Evolutionary conservation across 2,888 invertebrate genomes (phyloP).

Genomic region (Lasioglossum villosulum): DNA sequence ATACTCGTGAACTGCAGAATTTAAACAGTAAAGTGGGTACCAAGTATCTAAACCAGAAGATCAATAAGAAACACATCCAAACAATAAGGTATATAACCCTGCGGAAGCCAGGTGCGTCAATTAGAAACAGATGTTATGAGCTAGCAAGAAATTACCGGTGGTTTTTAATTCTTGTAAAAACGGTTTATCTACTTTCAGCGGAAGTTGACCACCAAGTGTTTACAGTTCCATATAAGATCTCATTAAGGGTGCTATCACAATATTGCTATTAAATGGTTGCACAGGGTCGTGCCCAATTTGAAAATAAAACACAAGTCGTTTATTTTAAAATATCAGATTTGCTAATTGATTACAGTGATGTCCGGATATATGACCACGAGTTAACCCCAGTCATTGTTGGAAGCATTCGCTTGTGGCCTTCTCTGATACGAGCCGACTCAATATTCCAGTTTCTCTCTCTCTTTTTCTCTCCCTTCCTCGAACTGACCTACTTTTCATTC

Average conservation of each 20-base stretch:
- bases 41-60: neutral
- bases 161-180: neutral
- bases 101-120: neutral
- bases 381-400: neutral
- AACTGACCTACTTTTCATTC: too few species aligned
- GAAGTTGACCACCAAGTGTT: neutral
- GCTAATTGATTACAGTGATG: too few species aligned
- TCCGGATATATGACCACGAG: too few species aligned
- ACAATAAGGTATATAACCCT: neutral
- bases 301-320: neutral
- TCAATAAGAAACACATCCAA: neutral
- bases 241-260: neutral
- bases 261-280: too few species aligned
- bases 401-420: neutral
- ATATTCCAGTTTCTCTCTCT: too few species aligned
- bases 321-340: neutral
- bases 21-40: neutral
- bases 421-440: too few species aligned
- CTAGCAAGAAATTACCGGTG: neutral
- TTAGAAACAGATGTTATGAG: neutral
- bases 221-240: neutral
- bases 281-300: too few species aligned
- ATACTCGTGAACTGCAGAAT: too few species aligned
- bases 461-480: too few species aligned
- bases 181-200: neutral